Conservation (phyloP, 2,888 invertebrate genomes). For the Neria commutata region DNA sequence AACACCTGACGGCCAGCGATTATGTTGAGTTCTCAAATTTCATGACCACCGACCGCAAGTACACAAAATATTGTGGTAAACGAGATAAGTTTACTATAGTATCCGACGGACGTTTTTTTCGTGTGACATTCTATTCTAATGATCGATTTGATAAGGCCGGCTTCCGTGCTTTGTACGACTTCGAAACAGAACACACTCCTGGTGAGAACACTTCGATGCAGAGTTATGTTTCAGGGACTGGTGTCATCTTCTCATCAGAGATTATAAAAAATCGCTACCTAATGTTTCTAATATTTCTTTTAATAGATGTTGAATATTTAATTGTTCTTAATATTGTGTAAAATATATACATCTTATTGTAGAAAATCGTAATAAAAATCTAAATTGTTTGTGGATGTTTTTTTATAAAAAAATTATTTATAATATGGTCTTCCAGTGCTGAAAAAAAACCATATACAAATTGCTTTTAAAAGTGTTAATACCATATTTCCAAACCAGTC, state of each 20-base stretch:
- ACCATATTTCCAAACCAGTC: slow-evolving; percentile 4
- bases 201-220: slow-evolving; percentile 49
- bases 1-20: slow-evolving; percentile 89
- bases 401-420: too few species aligned
- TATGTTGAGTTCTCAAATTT: slow-evolving; percentile 97
- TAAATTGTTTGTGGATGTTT: neutral
- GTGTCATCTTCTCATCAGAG: too few species aligned
- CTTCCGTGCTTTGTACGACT: slow-evolving; percentile 90
- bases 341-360: too few species aligned
- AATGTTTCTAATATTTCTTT: too few species aligned
- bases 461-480: neutral
- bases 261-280: too few species aligned
- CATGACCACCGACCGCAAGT: slow-evolving; percentile 87
- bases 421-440: neutral
- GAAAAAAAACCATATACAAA: slow-evolving; percentile 2
- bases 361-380: neutral
- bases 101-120: slow-evolving; percentile 91
- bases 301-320: too few species aligned
- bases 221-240: slow-evolving; percentile 40
- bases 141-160: slow-evolving; percentile 92
- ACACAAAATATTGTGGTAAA: slow-evolving; percentile 83
- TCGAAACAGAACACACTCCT: slow-evolving; percentile 69
- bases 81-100: slow-evolving; percentile 74
- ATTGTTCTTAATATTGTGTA: too few species aligned
- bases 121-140: slow-evolving; percentile 93